phyloP scores from a whole-genome alignment of 1,140 invertebrate species.

The Acyrthosiphon pisum region DNA sequence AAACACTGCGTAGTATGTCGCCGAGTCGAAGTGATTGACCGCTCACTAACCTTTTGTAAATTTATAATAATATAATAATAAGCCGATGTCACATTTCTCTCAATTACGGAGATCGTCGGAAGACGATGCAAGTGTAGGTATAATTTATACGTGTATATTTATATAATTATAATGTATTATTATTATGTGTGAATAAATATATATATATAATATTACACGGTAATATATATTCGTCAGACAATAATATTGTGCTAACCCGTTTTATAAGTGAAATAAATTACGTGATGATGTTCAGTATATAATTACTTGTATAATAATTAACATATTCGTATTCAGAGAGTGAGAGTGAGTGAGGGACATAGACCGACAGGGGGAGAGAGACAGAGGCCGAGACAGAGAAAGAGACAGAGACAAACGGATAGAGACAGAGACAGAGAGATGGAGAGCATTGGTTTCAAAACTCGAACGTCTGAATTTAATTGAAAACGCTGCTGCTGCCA shows the following conservation, averaged over 20 bases:
- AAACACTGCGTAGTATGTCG: background rate
- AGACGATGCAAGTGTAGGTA: background rate
- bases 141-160: background rate
- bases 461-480: background rate
- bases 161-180: background rate
- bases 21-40: background rate
- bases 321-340: background rate
- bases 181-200: background rate
- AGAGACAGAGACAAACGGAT: too few relatives aligned
- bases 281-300: background rate
- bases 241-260: background rate
- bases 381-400: too few relatives aligned
- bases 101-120: background rate
- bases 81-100: background rate
- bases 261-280: conserved; percentile 13
- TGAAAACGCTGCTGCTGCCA: background rate
- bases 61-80: background rate
- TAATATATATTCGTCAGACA: background rate
- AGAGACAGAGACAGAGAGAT: background rate
- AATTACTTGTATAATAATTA: background rate
- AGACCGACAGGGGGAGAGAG: too few relatives aligned
- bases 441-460: background rate
- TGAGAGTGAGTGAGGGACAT: background rate
- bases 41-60: background rate
- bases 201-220: background rate